A percentile compares a stretch with the other conserved stretches of the same genome.
phyloP scores from a whole-genome alignment of 2,113 vertebrate genomes.

The Channa argus region DNA sequence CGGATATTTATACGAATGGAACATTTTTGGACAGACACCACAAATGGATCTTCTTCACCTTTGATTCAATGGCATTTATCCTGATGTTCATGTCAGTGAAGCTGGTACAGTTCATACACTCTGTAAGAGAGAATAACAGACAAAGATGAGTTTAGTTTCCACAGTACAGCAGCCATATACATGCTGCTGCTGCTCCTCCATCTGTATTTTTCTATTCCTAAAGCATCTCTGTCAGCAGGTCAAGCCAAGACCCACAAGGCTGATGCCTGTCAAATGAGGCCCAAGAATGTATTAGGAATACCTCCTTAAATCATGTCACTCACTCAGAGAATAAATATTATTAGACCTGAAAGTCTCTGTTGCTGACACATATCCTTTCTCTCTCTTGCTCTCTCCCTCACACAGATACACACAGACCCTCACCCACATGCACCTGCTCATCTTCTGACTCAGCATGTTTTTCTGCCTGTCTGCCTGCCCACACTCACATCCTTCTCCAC shows the following conservation, averaged over 20 bases:
- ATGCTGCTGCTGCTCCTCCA: not conserved
- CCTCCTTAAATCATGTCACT: constrained; percentile 65
- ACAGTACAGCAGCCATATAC: not conserved
- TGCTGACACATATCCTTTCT: not conserved
- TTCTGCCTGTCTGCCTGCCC: constrained; percentile 46
- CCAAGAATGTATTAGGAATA: constrained; percentile 55
- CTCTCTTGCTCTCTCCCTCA: not conserved
- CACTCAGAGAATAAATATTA: constrained; percentile 63
- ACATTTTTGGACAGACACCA: too few relatives aligned
- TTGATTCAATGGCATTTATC: constrained; percentile 88
- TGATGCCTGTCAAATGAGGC: constrained; percentile 52
- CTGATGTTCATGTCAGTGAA: constrained; percentile 88
- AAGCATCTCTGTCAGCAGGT: constrained; percentile 5
- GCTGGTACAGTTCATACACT: constrained; percentile 94
- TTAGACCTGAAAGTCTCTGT: constrained; percentile 15
- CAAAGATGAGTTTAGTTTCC: constrained; percentile 19
- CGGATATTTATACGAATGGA: not conserved
- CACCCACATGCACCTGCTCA: constrained; percentile 26
- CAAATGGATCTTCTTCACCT: constrained; percentile 78
- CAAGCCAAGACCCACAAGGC: constrained; percentile 61
- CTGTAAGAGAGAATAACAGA: constrained; percentile 73
- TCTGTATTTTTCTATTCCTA: constrained; percentile 12
- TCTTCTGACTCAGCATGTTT: constrained; percentile 52
- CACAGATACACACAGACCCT: constrained; percentile 21
- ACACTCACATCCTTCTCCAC: constrained; percentile 36